These are phyloP conservation scores for Cydia pomonella DNA, from an alignment of 1,140 invertebrate species.

Conservation along the genomic window DNA sequence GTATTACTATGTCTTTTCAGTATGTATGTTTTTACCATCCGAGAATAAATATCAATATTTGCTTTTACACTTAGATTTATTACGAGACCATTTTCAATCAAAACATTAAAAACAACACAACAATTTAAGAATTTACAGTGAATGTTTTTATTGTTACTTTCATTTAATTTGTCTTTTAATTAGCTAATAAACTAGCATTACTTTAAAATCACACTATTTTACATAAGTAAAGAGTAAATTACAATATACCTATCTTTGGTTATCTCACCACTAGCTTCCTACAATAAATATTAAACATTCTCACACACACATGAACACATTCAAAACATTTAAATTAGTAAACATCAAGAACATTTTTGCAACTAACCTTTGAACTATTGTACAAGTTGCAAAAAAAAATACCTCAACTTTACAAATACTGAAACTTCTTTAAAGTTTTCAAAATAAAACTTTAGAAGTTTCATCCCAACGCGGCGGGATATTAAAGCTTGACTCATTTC, in stretches of 20 bases:
- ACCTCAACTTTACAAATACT: background rate
- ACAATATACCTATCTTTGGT: background rate
- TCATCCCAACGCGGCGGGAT: background rate
- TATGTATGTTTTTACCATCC: background rate
- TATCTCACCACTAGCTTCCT: background rate
- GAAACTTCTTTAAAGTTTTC: slow-evolving; percentile 12
- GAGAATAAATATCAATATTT: no score
- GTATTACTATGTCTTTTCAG: background rate
- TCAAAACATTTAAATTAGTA: background rate
- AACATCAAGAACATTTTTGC: background rate
- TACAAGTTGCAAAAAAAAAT: background rate
- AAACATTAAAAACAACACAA: no score
- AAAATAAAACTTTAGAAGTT: background rate
- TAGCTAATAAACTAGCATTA: background rate
- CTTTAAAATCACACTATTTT: background rate
- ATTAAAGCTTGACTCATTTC: background rate
- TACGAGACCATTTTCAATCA: no score
- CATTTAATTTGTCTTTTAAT: no score
- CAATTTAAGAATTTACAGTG: no score
- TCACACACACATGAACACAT: background rate
- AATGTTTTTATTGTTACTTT: no score
- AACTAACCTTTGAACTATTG: background rate
- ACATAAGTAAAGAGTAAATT: background rate
- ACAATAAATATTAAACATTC: background rate
- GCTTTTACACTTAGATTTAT: no score